Evolutionary conservation across 2,113 vertebrate genomes (phyloP).

Genomic region (Peromyscus californicus): DNA sequence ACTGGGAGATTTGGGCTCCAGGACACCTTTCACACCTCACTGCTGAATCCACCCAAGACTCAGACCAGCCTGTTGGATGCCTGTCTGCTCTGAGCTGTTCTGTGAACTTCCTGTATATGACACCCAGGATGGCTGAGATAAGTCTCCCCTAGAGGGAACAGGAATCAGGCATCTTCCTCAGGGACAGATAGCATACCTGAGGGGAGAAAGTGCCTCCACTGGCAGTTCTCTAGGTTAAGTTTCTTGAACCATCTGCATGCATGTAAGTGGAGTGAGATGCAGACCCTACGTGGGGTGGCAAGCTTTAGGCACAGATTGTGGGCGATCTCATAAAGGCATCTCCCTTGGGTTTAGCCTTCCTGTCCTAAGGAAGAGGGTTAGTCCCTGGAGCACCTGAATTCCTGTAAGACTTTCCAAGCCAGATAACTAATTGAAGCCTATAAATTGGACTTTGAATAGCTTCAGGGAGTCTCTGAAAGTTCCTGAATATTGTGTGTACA

Average conservation of each 20-base stretch:
- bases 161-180: neutral
- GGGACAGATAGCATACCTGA: neutral
- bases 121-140: neutral
- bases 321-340: neutral
- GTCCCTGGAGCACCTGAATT: accelerated
- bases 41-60: neutral
- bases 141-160: neutral
- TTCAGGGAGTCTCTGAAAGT: neutral
- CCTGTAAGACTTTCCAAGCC: neutral
- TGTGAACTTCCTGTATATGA: neutral
- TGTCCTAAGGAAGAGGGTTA: neutral
- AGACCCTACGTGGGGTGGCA: accelerated
- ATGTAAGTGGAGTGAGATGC: neutral
- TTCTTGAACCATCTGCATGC: neutral
- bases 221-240: neutral
- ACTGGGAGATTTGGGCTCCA: neutral
- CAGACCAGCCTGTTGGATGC: neutral
- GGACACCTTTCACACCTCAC: neutral
- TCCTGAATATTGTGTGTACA: neutral
- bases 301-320: neutral
- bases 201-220: neutral
- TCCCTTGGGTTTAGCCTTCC: neutral
- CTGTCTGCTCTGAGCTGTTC: neutral
- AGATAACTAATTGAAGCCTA: neutral
- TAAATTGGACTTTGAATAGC: neutral